These are phyloP conservation scores for Eurosta solidaginis DNA, from an alignment of 1,140 invertebrate genomes.

Conservation along the genomic window DNA sequence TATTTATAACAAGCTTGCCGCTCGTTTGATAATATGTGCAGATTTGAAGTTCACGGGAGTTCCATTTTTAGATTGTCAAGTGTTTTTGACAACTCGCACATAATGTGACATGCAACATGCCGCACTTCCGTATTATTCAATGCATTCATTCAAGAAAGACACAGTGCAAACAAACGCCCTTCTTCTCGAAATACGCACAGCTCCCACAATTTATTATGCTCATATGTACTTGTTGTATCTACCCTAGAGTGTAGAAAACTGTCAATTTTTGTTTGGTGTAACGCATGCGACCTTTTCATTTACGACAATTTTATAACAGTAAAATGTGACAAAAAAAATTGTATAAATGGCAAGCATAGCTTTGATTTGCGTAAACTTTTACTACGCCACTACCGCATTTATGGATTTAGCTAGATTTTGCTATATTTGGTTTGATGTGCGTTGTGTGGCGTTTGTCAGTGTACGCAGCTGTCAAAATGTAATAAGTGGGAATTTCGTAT, in stretches of 20 bases:
- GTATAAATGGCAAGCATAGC: background rate
- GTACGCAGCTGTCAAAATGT: slow-evolving; percentile 24
- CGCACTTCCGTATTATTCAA: background rate
- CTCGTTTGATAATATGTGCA: background rate
- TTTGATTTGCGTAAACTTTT: slow-evolving; percentile 16
- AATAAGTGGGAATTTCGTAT: background rate
- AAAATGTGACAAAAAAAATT: background rate
- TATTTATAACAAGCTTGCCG: background rate
- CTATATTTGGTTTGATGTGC: background rate
- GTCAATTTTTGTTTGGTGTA: background rate
- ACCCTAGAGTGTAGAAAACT: background rate
- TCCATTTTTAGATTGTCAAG: background rate
- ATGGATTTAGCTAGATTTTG: background rate
- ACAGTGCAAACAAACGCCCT: no score
- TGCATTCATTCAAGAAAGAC: no score
- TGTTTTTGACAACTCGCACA: background rate
- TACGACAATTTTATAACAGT: slow-evolving; percentile 1
- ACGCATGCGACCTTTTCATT: background rate
- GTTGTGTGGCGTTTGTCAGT: background rate
- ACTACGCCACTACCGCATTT: background rate
- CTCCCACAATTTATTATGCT: no score
- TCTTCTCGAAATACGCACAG: no score
- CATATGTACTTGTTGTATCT: background rate
- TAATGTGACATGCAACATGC: background rate
- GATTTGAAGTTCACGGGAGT: background rate